Percentiles rank a stretch among this genome's conserved stretches.
Conservation (phyloP, 2,888 invertebrate species). For the Agrenia bidenticulata region DNA sequence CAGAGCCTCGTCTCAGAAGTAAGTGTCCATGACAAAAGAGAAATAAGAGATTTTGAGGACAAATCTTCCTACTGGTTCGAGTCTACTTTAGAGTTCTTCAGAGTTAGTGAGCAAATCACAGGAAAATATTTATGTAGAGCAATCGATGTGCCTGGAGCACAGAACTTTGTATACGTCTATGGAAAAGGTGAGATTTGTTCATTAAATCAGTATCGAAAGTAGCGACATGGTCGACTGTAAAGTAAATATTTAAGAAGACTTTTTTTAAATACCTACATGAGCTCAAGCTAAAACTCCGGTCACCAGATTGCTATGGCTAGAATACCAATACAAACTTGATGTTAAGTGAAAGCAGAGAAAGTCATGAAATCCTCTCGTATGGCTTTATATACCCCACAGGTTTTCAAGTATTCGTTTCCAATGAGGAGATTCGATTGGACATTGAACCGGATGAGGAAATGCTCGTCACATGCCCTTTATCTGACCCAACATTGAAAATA, state of each 20-base stretch:
- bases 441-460: slow-evolving; percentile 9
- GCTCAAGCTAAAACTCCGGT: too few relatives aligned
- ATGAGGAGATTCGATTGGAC: background rate
- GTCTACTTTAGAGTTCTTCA: slow-evolving; percentile 27
- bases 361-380: too few relatives aligned
- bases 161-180: slow-evolving; percentile 26
- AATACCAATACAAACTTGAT: too few relatives aligned
- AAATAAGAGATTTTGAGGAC: slow-evolving; percentile 27
- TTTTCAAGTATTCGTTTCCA: background rate
- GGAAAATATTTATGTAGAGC: slow-evolving; percentile 36
- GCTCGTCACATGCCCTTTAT: slow-evolving; percentile 20
- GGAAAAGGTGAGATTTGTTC: slow-evolving; percentile 27
- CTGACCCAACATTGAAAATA: slow-evolving; percentile 9
- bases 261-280: too few relatives aligned
- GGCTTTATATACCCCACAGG: too few relatives aligned
- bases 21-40: slow-evolving; percentile 25
- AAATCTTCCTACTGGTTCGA: slow-evolving; percentile 26
- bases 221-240: too few relatives aligned
- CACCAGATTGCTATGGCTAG: too few relatives aligned
- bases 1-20: slow-evolving; percentile 24
- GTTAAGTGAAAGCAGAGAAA: too few relatives aligned
- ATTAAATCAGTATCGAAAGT: too few relatives aligned
- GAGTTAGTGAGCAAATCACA: slow-evolving; percentile 30
- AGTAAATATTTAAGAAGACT: too few relatives aligned
- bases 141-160: slow-evolving; percentile 15